phyloP scores from a whole-genome alignment of 2,113 vertebrate genomes.

The Cryptomyrus ogoouensis region DNA sequence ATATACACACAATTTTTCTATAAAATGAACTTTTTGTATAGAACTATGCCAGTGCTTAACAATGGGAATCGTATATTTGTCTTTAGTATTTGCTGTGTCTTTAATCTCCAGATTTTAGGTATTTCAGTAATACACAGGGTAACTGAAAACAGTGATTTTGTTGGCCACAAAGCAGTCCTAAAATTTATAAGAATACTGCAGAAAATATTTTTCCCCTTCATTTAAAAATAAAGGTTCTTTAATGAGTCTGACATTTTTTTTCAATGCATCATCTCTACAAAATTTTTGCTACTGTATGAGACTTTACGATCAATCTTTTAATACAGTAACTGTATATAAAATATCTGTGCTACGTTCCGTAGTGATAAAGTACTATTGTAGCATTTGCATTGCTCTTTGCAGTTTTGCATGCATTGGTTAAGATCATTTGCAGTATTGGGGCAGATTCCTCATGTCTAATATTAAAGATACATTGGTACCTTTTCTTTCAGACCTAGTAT shows the following conservation, averaged over 20 bases:
- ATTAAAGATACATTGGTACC: background rate
- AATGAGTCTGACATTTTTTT: background rate
- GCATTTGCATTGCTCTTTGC: background rate
- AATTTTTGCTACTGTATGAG: background rate
- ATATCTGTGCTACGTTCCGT: background rate
- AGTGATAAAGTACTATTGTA: background rate
- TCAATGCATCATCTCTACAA: background rate
- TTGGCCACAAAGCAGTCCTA: background rate
- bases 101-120: background rate
- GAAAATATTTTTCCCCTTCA: background rate
- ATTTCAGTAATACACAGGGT: background rate
- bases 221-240: background rate
- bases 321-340: background rate
- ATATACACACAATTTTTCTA: background rate
- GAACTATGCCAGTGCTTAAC: background rate
- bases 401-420: background rate
- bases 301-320: background rate
- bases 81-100: background rate
- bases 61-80: background rate
- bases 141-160: background rate
- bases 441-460: background rate
- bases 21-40: background rate
- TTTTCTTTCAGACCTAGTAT: too few relatives aligned
- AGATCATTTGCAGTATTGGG: background rate
- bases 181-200: background rate